Base-by-base conservation (phyloP, 35 echinoderm and acorn worm species). In the Ptychodera flava region DNA sequence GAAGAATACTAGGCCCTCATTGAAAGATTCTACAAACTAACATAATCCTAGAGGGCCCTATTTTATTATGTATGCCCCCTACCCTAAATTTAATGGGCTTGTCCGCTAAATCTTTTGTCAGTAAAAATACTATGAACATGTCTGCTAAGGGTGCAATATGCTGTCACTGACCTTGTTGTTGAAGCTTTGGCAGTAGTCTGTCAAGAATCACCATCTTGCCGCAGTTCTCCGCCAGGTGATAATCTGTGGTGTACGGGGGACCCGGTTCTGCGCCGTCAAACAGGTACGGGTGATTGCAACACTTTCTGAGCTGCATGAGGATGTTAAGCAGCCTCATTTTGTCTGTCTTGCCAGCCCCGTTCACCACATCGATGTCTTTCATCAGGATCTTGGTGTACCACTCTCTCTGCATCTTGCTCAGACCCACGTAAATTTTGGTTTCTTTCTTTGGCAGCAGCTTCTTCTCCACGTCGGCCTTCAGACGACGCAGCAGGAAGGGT, bases 341-440 rank as follows among this genome's bases (percentile, higher is more conserved):
- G 75, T 99, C 96, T 0, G 85, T 94, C 37, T 99, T 99, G n/a
- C 96, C 96, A 16, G 96, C 96, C 35, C 96, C 96, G 16, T 97
- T 99, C 33, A 99, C 96, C 36, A 99, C 88, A 77, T 99, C 96
- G 32, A 99, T 99, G 80, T 99, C 93, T 31, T 99, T 98, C 95
- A 98, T 98, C 28, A 98, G 79, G 76, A 98, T 98, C 79, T 92
- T 98, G 77, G 92, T 98, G 90, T 98, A 98, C 96, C 96, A 99
- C 86, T 99, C 96, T 84, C 96, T 84, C 84, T 99, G 96, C 96
- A 99, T 99, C 81, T 92, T 94, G 85, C 96, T 99, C 35, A 99
- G 85, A 90, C 96, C 96, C 14, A 99, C 83, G 81, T 99, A 99
- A 28, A 99, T 91, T 78, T 99, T 99, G 78, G 88, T 90, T 80